These are phyloP conservation scores for Bursaphelenchus mucronatus DNA, from an alignment of 1,140 invertebrate species.

Conservation along the genomic window DNA sequence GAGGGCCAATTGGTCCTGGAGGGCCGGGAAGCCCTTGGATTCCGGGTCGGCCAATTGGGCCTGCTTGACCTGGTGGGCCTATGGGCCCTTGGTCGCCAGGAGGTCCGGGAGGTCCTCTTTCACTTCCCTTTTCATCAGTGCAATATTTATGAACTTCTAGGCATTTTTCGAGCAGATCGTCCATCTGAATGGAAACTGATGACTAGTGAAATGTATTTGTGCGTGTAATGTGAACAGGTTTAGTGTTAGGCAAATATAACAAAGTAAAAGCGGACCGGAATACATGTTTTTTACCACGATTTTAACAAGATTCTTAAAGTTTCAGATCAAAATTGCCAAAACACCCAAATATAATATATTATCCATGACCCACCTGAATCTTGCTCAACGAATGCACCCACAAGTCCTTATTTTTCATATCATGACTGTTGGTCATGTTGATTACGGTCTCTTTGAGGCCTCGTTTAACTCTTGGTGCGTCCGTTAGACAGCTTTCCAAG, in stretches of 20 bases:
- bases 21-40: slow-evolving; percentile 36
- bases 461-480: not conserved
- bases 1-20: slow-evolving; percentile 46
- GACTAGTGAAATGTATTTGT: not conserved
- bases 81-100: slow-evolving; percentile 23
- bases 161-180: slow-evolving; percentile 57
- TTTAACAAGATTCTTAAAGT: not conserved
- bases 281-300: too few relatives aligned
- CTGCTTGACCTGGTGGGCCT: slow-evolving; percentile 35
- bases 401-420: slow-evolving; percentile 27
- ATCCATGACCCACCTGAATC: slow-evolving; percentile 37
- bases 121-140: slow-evolving; percentile 35
- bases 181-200: slow-evolving; percentile 36
- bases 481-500: not conserved
- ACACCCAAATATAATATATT: not conserved
- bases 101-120: slow-evolving; percentile 45
- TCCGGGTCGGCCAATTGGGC: slow-evolving; percentile 26
- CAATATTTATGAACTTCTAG: slow-evolving; percentile 58
- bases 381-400: slow-evolving; percentile 57
- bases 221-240: too few relatives aligned
- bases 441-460: slow-evolving; percentile 1
- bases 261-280: too few relatives aligned
- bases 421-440: not conserved
- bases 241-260: too few relatives aligned
- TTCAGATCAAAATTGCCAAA: slow-evolving; percentile 22